A percentile compares a stretch with the other conserved stretches of the same genome.
Evolutionary conservation across 2,888 invertebrate species (phyloP).

Genomic region (Agonopterix arenella): DNA sequence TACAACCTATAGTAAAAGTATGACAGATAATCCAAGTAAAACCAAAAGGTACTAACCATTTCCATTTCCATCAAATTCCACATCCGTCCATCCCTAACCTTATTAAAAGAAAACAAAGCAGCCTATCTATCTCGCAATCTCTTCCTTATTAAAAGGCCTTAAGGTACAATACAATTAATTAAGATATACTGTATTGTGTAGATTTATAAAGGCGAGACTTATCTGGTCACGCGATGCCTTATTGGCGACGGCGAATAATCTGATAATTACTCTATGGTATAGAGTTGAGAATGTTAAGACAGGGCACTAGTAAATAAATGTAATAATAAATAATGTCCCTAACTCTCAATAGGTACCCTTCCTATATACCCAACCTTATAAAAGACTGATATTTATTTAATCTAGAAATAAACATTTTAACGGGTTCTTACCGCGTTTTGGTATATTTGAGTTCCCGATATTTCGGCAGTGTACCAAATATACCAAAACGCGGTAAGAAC

Average conservation of each 20-base stretch:
- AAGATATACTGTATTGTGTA: slow-evolving; percentile 33
- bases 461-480: too few relatives aligned
- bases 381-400: too few relatives aligned
- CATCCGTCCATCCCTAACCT: background rate
- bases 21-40: background rate
- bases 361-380: too few relatives aligned
- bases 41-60: background rate
- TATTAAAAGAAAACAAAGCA: background rate
- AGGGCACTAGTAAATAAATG: slow-evolving; percentile 6
- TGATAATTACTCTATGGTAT: slow-evolving; percentile 25
- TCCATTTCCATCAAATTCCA: background rate
- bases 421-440: too few relatives aligned
- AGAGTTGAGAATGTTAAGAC: slow-evolving; percentile 8
- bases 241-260: slow-evolving; percentile 31
- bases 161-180: slow-evolving; percentile 43
- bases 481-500: too few relatives aligned
- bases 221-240: slow-evolving; percentile 24
- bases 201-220: slow-evolving; percentile 31
- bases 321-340: too few relatives aligned
- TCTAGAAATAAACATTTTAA: too few relatives aligned
- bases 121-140: slow-evolving; percentile 18
- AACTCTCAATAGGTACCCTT: too few relatives aligned
- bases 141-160: slow-evolving; percentile 23
- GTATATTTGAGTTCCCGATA: too few relatives aligned
- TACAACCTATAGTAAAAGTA: too few relatives aligned